Base-by-base conservation (phyloP, 2,113 vertebrate genomes). In the Nothocercus julius region DNA sequence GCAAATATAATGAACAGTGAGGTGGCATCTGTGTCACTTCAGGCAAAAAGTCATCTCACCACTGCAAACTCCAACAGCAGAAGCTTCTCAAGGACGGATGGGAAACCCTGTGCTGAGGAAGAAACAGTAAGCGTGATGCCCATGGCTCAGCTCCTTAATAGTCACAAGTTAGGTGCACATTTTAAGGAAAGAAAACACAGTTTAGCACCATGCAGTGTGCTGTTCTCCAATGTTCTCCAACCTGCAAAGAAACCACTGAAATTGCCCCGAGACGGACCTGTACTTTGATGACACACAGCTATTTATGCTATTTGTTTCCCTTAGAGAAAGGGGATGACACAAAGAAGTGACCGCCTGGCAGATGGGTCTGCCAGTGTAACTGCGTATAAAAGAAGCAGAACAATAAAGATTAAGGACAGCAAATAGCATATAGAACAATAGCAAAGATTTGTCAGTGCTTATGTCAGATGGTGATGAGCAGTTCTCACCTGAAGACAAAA, bases 81-180 rank as follows among this genome's bases (percentile, higher is more conserved):
- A 49, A 64, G 49, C 22, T 85, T 67, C 77, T 85, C 59, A 63
- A 68, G 79, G 59, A 67, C 3, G n/a, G 68, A 59, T 32, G 47
- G 42, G 89, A 89, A 94, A 61, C 28, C 67, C 42, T 32, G 17
- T 9, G 20, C 5, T 77, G 30, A 76, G 49, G 74, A 76, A 76
- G 40, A 77, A 59, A 2, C 12, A 47, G 14, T 0, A 3, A 66
- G 16, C 2, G 5, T 0, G 0, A 22, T 63, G 47, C 12, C 42
- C 74, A 45, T 73, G 95, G 81, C 51, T 70, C 40, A 84, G 72
- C 54, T 78, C 28, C 21, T 82, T 59, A 68, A 45, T 13, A 72
- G 36, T 19, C 47, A 58, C 51, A 82, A 76, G 70, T 3, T 69
- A 32, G 47, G 34, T 51, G 53, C 49, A 73, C 22, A 22, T 69